phyloP scores from a whole-genome alignment of 2,797 vertebrate genomes.

The Clarias laeviceps region DNA sequence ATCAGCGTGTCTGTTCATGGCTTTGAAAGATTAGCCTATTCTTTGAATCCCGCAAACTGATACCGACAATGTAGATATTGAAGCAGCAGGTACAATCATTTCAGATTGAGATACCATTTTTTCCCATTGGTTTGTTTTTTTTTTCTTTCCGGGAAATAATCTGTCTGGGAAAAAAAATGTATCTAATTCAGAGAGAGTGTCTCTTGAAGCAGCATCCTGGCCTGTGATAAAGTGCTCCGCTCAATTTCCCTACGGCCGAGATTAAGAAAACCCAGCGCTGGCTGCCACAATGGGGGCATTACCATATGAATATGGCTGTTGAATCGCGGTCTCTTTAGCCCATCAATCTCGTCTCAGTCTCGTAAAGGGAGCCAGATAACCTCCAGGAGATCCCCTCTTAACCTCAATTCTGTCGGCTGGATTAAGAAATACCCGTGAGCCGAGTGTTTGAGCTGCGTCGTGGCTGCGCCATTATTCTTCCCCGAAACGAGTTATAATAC shows the following conservation, averaged over 20 bases:
- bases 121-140: neutral
- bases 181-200: constrained; percentile 52
- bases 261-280: constrained; percentile 77
- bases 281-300: constrained; percentile 78
- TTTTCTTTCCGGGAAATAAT: constrained; percentile 37
- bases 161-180: constrained; percentile 35
- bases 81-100: constrained; percentile 55
- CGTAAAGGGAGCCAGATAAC: constrained; percentile 76
- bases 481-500: constrained; percentile 78
- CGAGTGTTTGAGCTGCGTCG: constrained; percentile 58
- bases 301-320: constrained; percentile 83
- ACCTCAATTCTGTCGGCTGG: constrained; percentile 86
- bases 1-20: constrained; percentile 25
- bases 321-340: constrained; percentile 76
- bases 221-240: constrained; percentile 52
- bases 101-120: constrained; percentile 66
- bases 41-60: constrained; percentile 28
- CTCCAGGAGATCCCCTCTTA: constrained; percentile 86
- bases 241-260: constrained; percentile 66
- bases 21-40: constrained; percentile 44
- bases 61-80: constrained; percentile 30
- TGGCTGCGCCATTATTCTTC: constrained; percentile 70
- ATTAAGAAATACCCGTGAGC: constrained; percentile 78
- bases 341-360: constrained; percentile 81
- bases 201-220: constrained; percentile 67